Base-by-base conservation (phyloP, 2,113 vertebrate species). In the Coreoperca whiteheadi region DNA sequence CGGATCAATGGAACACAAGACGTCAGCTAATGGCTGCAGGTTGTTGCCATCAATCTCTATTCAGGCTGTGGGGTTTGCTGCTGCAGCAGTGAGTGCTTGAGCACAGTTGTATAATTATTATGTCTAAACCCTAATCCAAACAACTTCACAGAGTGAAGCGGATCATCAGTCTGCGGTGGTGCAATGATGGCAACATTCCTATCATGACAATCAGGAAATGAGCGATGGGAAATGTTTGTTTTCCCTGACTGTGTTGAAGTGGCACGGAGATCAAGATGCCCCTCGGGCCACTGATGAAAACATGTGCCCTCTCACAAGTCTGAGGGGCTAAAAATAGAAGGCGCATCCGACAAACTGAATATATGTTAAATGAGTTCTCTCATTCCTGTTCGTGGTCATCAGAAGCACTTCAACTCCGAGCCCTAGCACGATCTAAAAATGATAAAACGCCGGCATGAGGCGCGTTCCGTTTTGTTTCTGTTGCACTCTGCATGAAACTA, bases 1-100 rank as follows among this genome's bases (percentile, higher is more conserved):
- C n/a, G 67, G 86, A 92, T 92, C 89, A 83, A 92, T 89, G 80
- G 25, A 85, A 87, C 80, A 79, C 87, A 81, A 88, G 83, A 12
- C 25, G 59, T 32, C 72, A 74, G 84, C 78, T 88, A 81, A 32
- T 84, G 76, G 83, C 74, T 83, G 83, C 78, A 30, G 74, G 83
- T 79, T 84, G 78, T 46, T 83, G 75, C 86, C 87, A 85, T 88
- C 85, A 82, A 77, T 64, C 80, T 87, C 75, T 77, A 78, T 83
- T 54, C 74, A 70, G 57, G 56, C 65, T 76, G 77, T 8, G 74
- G 14, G 61, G 59, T 39, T n/a, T 30, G 67, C 57, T 48, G 48
- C 61, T 4, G 74, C 39, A 34, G 71, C 63, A 46, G 20, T 6
- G 34, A 65, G 68, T 18, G 28, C 63, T 84, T 53, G 10, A 88